Evolutionary conservation across 2,888 invertebrate species (phyloP), one percentile per base, ranked within the genome.

Genomic region (Xanthostigma xanthostigma): DNA sequence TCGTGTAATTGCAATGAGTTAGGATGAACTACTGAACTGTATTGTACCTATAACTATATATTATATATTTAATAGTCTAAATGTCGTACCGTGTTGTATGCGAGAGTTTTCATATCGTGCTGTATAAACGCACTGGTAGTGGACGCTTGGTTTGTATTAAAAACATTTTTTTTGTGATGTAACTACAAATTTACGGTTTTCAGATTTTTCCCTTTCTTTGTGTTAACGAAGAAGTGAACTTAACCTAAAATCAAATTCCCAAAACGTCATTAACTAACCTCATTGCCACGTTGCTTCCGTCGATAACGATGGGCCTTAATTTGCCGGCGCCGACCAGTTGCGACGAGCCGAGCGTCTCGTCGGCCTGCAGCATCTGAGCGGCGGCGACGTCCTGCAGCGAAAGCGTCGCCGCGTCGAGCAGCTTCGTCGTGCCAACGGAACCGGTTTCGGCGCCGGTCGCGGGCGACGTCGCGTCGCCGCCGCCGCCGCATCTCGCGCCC

Each of bases 241-340:
- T 48, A 35, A 13, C 37, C 35, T 34, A 10, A 27, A 27, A 27
- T 27, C 27, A 6, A 27, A 27, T 6, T 27, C 27, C 27, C 6
- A 27, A 27, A 17, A 3, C 17, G 17, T 17, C 17, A 17, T 4
- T 17, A 17, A 61, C 62, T 61, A 64, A 85, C 86, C 84, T 85
- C 86, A 93, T 89, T 37, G 94, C 94, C 14, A 94, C 88, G 65
- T 94, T 94, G 66, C 91, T 91, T 58, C 94, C 94, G 65, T 94
- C 94, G 52, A 94, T 86, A 54, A 94, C 91, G 53, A 94, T 81
- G 49, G 85, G 83, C 50, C 91, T 69, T 11, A 83, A 67, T 36
- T 67, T 64, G 12, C 68, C 51, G 8, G 50, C 14, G 40, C 52
- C 52, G n/a, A 11, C n/a, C 14, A 10, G 17, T 33, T 9, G 35